Evolutionary conservation across 2,113 vertebrate species (phyloP).

Genomic region (Macroglossus sobrinus): DNA sequence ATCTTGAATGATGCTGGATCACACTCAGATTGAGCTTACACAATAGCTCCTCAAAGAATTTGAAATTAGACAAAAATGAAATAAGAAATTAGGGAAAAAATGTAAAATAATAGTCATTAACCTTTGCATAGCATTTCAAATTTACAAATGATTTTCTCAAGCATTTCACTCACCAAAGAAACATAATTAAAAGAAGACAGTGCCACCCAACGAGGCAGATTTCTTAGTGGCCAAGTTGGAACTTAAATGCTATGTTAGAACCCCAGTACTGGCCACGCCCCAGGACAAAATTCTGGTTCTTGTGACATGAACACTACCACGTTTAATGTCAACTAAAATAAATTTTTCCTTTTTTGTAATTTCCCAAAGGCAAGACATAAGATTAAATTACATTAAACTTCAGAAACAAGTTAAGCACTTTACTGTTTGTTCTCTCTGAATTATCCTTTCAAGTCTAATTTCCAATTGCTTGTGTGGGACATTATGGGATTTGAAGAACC

Average conservation of each 20-base stretch:
- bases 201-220: neutral
- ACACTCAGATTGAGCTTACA: neutral
- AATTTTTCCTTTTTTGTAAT: neutral
- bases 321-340: neutral
- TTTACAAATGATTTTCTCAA: neutral
- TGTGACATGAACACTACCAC: accelerated
- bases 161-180: neutral
- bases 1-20: neutral
- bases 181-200: neutral
- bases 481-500: neutral
- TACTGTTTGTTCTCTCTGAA: neutral
- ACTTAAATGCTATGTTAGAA: neutral
- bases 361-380: neutral
- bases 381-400: neutral
- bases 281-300: neutral
- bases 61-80: neutral
- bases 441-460: neutral
- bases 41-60: neutral
- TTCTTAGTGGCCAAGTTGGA: neutral
- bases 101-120: neutral
- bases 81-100: neutral
- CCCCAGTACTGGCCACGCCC: neutral
- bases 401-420: neutral
- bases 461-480: neutral
- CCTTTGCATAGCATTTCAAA: neutral